Conservation (phyloP, 1,140 invertebrate genomes). For the Wasmannia auropunctata region DNA sequence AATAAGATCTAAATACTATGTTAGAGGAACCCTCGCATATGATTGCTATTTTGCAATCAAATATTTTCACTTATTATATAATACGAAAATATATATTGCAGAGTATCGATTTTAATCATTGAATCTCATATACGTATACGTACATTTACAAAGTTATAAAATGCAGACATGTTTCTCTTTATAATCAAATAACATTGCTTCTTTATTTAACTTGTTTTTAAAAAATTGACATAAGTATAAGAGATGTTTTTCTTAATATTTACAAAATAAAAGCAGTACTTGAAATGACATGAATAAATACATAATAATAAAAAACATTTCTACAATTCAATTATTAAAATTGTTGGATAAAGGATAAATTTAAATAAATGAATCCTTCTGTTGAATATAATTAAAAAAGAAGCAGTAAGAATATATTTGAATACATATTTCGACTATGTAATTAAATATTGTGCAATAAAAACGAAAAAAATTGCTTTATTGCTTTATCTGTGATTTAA, state of each 20-base stretch:
- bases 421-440: background rate
- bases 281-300: background rate
- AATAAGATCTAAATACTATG: conserved; percentile 29
- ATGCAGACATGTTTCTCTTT: background rate
- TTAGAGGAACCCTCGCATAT: conserved; percentile 18
- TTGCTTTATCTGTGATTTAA: background rate
- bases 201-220: background rate
- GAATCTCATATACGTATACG: too few species aligned
- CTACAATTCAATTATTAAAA: background rate
- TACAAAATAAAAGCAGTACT: conserved; percentile 1
- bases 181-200: background rate
- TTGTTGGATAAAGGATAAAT: background rate
- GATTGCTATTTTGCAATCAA: background rate
- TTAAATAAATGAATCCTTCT: background rate
- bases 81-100: background rate
- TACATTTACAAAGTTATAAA: background rate
- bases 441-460: background rate
- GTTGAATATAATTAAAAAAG: background rate
- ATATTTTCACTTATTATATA: background rate
- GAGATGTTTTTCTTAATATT: background rate
- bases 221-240: background rate
- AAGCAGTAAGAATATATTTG: background rate
- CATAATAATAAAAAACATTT: background rate
- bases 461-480: background rate
- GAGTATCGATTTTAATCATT: background rate